Percentiles rank a stretch among this genome's conserved stretches.
Conservation (phyloP, 2,888 invertebrate species). For the Erebia aethiops region DNA sequence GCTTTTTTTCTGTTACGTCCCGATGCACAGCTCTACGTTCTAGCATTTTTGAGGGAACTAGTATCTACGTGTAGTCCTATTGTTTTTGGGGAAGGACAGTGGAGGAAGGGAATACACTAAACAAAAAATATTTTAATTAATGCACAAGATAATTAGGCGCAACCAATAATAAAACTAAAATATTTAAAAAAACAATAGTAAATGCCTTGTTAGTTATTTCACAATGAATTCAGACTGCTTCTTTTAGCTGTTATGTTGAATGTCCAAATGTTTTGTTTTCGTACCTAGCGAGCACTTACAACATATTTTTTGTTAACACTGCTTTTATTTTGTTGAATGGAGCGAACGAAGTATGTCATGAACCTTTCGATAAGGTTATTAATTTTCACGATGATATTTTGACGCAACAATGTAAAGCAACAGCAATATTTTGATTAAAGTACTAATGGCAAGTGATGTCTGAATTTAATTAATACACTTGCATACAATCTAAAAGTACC, state of each 20-base stretch:
- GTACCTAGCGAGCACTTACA: constrained; percentile 16
- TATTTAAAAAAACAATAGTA: constrained; percentile 13
- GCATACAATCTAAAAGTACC: too few relatives aligned
- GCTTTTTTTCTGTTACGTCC: too few relatives aligned
- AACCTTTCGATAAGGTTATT: constrained; percentile 11
- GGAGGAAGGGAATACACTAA: too few relatives aligned
- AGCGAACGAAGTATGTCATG: constrained; percentile 29
- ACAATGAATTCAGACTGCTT: constrained; percentile 27
- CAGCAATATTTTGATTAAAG: not conserved
- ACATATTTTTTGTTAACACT: constrained; percentile 22
- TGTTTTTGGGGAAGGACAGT: too few relatives aligned
- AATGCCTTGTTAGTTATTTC: constrained; percentile 18
- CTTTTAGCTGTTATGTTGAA: constrained; percentile 30
- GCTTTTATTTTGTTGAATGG: constrained; percentile 30
- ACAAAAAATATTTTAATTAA: too few relatives aligned
- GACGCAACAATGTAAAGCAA: not conserved
- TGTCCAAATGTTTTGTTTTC: constrained; percentile 33
- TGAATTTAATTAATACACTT: too few relatives aligned
- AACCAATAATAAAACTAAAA: not conserved
- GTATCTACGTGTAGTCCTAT: too few relatives aligned
- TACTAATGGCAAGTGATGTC: not conserved
- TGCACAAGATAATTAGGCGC: too few relatives aligned
- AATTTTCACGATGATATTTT: constrained; percentile 4
- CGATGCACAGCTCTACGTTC: too few relatives aligned
- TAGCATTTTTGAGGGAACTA: too few relatives aligned